Evolutionary conservation across 2,113 vertebrate genomes (phyloP).

Genomic region (Notiomystis cincta): DNA sequence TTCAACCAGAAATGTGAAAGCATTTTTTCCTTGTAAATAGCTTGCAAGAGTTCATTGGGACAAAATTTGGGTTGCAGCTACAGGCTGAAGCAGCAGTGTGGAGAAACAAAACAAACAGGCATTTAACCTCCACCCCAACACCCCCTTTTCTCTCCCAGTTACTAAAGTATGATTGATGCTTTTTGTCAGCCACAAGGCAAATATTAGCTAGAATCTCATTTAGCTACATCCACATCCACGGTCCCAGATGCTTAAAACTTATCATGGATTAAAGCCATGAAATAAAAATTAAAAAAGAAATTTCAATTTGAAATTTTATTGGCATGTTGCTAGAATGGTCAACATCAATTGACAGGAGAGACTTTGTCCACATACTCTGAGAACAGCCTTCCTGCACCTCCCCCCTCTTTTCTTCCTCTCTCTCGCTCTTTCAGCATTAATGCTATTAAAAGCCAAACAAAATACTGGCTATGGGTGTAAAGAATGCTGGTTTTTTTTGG

Average conservation of each 20-base stretch:
- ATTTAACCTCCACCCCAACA: background rate
- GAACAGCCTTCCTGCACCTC: conserved; percentile 49
- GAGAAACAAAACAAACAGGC: background rate
- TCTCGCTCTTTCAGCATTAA: conserved; percentile 10
- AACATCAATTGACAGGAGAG: conserved; percentile 66
- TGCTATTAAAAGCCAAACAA: conserved; percentile 67
- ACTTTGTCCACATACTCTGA: conserved; percentile 68
- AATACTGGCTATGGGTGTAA: conserved; percentile 64
- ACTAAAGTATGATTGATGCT: conserved; percentile 38
- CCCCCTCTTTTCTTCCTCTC: conserved; percentile 5
- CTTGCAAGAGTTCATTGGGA: background rate
- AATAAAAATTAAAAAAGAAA: conserved; percentile 67
- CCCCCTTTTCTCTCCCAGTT: background rate
- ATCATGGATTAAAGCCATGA: conserved; percentile 84
- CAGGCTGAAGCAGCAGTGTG: background rate
- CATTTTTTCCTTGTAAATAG: background rate
- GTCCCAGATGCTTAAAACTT: conserved; percentile 69
- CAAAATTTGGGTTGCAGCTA: conserved; percentile 6
- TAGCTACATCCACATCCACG: conserved; percentile 63
- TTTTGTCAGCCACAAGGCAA: conserved; percentile 45
- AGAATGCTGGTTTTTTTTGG: conserved; percentile 71
- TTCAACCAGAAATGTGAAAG: background rate
- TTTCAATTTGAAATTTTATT: conserved; percentile 87
- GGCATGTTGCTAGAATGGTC: conserved; percentile 74
- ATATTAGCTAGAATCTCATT: conserved; percentile 51